These are phyloP conservation scores for Zaprionus lineosus DNA, from an alignment of 2,888 invertebrate genomes.

Conservation along the genomic window DNA sequence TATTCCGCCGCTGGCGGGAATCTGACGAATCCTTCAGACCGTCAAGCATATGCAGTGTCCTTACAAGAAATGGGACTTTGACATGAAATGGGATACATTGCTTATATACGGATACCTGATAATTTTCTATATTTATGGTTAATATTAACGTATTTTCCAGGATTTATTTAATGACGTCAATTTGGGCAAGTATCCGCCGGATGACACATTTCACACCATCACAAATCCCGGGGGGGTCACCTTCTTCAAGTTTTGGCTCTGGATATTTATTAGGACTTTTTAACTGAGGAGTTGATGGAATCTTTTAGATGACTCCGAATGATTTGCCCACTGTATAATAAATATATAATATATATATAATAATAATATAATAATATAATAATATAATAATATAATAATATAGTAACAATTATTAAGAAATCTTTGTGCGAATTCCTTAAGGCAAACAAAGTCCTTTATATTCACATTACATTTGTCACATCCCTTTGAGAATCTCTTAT, in stretches of 20 bases:
- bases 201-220: constrained; percentile 54
- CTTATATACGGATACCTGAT: constrained; percentile 61
- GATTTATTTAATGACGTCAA: constrained; percentile 56
- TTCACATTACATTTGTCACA: too few species aligned
- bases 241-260: constrained; percentile 64
- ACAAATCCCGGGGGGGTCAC: constrained; percentile 71
- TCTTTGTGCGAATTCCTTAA: too few species aligned
- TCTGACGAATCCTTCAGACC: constrained; percentile 59
- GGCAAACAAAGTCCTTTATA: too few species aligned
- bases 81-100: constrained; percentile 74
- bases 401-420: background rate
- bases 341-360: too few species aligned
- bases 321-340: too few species aligned
- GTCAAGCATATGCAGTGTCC: constrained; percentile 77
- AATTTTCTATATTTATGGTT: background rate
- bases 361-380: too few species aligned
- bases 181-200: constrained; percentile 30
- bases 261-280: constrained; percentile 24
- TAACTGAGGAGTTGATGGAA: constrained; percentile 1
- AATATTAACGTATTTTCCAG: constrained; percentile 25
- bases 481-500: too few species aligned
- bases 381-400: too few species aligned
- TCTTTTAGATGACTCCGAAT: too few species aligned
- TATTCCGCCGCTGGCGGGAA: constrained; percentile 81
- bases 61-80: constrained; percentile 79